Evolutionary conservation across 2,797 vertebrate species (phyloP), one percentile per base, ranked within the genome.

Genomic region (Halcyon badia): DNA sequence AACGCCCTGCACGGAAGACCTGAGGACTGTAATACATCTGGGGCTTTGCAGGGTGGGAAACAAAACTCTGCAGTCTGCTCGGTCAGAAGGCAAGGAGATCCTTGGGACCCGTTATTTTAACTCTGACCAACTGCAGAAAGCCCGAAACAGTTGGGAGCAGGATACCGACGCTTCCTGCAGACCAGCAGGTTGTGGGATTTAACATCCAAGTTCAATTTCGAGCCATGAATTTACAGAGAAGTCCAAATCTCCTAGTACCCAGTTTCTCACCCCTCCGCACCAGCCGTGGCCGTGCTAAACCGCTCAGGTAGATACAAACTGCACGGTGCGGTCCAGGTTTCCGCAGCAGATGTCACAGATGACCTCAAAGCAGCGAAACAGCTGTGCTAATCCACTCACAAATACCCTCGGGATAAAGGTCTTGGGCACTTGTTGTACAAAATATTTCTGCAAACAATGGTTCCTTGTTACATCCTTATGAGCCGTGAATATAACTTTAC

Each of bases 261-360:
- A 6, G 19, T 14, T 22, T 6, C 76, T 69, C 85, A 56, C 58
- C 77, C 31, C 68, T 33, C 76, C 4, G 26, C 72, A 61, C 16
- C 62, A 77, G 78, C 81, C 78, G 5, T 10, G 39, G 86, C 79
- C 12, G 18, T 9, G 68, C 1, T 51, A 31, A 31, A 5, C 35
- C 5, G 1, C 85, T 72, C 94, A 96, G 96, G 97, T 97, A 92
- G 82, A 30, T 26, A 61, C 0, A 18, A 82, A 62, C 62, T 31
- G 76, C 81, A 22, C 6, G 6, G 60, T n/a, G 44, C 21, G 89
- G 26, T 64, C 79, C 94, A 92, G 83, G 93, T 95, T 97, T 96
- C 51, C 64, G 87, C 92, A 97, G 97, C 97, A 98, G 98, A 98
- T 98, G 98, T 97, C 97, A 51, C 94, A 84, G 85, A 95, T 96